Percentiles rank a stretch among this genome's conserved stretches.
These are phyloP conservation scores for Harmothoe impar DNA, from an alignment of 2,888 invertebrate genomes.

Conservation along the genomic window DNA sequence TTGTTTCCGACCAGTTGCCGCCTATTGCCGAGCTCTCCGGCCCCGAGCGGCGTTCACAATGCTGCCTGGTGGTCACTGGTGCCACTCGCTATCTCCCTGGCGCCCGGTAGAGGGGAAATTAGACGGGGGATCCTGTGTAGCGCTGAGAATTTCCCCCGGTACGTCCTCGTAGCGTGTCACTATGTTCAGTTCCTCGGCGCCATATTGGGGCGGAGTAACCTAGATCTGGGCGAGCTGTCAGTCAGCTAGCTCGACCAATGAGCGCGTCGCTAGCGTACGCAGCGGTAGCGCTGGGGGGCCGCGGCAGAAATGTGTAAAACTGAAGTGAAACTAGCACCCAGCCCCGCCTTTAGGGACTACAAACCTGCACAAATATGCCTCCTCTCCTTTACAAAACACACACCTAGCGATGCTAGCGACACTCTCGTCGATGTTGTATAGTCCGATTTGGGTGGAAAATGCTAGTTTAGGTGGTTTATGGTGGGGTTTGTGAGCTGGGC, in stretches of 20 bases:
- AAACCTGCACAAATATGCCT: background rate
- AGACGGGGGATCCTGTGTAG: background rate
- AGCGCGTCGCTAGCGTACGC: slow-evolving; percentile 29
- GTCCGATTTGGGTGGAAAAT: background rate
- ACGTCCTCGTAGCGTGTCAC: slow-evolving; percentile 55
- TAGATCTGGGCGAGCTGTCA: slow-evolving; percentile 58
- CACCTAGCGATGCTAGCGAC: too few species aligned
- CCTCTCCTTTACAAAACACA: background rate
- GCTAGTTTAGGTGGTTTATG: too few species aligned
- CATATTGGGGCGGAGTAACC: slow-evolving; percentile 65
- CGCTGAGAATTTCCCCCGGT: background rate
- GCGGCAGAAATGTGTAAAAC: slow-evolving; percentile 57
- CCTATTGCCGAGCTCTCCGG: background rate
- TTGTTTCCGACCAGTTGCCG: background rate
- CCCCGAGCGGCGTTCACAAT: background rate
- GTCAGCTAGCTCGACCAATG: slow-evolving; percentile 46
- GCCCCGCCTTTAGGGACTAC: background rate
- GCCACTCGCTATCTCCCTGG: background rate
- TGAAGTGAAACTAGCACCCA: background rate
- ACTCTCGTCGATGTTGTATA: background rate
- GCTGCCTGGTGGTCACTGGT: background rate
- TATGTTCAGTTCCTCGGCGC: slow-evolving; percentile 49
- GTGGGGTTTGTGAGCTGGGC: too few species aligned
- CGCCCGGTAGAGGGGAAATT: background rate
- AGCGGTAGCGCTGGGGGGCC: background rate